Conservation (phyloP, 2,113 vertebrate species). For the Tretioscincus oriximinensis region DNA sequence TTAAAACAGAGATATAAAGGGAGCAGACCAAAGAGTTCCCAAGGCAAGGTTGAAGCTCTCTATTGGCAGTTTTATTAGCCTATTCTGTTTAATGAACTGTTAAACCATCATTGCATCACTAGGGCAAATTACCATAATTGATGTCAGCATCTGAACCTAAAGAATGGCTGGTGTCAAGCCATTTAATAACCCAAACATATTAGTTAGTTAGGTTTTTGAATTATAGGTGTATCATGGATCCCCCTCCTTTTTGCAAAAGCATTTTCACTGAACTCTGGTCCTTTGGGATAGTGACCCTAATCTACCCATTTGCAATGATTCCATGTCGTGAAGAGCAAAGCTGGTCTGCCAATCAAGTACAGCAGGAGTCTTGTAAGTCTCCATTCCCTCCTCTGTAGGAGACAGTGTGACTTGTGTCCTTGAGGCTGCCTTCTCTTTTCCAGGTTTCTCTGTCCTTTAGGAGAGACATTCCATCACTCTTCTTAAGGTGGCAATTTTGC, state of each 20-base stretch:
- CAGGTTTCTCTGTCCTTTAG: neutral
- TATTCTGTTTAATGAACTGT: conserved; percentile 40
- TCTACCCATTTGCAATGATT: conserved; percentile 12
- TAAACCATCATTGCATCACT: conserved; percentile 43
- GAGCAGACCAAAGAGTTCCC: conserved; percentile 23
- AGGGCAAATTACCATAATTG: conserved; percentile 39
- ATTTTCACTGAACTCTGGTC: conserved; percentile 10
- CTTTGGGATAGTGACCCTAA: conserved; percentile 29
- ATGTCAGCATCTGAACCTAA: neutral
- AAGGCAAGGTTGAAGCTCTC: conserved; percentile 15
- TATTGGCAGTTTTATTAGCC: conserved; percentile 13
- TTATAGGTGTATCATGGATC: conserved; percentile 15
- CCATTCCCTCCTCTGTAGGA: neutral
- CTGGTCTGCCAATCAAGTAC: conserved; percentile 22
- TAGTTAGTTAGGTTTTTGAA: neutral
- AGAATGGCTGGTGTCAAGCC: conserved; percentile 31
- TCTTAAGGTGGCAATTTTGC: conserved; percentile 7
- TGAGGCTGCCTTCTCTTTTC: neutral
- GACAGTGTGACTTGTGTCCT: conserved; percentile 12
- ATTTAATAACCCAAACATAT: conserved; percentile 30
- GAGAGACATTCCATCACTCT: conserved; percentile 19
- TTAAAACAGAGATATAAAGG: neutral
- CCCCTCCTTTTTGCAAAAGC: neutral
- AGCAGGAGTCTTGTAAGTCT: neutral
- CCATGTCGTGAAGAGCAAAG: conserved; percentile 22